Conservation (phyloP, 2,888 invertebrate species). For the Xanthostigma xanthostigma region DNA sequence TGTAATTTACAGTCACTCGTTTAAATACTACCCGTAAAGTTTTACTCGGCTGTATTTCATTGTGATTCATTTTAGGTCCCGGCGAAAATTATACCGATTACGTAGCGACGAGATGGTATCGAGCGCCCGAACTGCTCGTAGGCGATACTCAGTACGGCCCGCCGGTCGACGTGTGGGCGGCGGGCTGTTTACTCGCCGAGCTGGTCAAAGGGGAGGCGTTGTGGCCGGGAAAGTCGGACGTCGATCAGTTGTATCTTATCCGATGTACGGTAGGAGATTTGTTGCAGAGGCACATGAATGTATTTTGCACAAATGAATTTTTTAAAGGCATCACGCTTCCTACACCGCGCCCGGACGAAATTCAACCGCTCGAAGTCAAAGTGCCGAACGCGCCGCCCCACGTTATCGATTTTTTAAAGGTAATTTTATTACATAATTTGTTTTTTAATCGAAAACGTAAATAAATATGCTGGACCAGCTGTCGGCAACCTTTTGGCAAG, state of each 20-base stretch:
- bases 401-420: constrained; percentile 74
- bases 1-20: too few relatives aligned
- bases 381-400: constrained; percentile 61
- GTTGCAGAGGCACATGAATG: constrained; percentile 84
- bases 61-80: constrained; percentile 44
- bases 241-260: constrained; percentile 94
- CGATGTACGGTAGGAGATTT: constrained; percentile 88
- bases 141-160: constrained; percentile 89
- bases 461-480: too few relatives aligned
- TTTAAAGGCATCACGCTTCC: constrained; percentile 86
- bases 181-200: constrained; percentile 82
- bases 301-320: constrained; percentile 87
- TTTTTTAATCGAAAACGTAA: too few relatives aligned
- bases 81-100: constrained; percentile 99
- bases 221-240: constrained; percentile 98
- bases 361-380: constrained; percentile 74
- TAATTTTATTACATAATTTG: constrained; percentile 22
- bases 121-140: constrained; percentile 91
- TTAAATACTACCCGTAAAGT: too few relatives aligned
- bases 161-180: constrained; percentile 97
- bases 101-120: constrained; percentile 97
- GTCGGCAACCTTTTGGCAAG: too few relatives aligned
- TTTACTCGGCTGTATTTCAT: too few relatives aligned
- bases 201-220: constrained; percentile 78
- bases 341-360: constrained; percentile 76